phyloP scores from a whole-genome alignment of 2,888 invertebrate genomes.

The Pyrrhia umbra region DNA sequence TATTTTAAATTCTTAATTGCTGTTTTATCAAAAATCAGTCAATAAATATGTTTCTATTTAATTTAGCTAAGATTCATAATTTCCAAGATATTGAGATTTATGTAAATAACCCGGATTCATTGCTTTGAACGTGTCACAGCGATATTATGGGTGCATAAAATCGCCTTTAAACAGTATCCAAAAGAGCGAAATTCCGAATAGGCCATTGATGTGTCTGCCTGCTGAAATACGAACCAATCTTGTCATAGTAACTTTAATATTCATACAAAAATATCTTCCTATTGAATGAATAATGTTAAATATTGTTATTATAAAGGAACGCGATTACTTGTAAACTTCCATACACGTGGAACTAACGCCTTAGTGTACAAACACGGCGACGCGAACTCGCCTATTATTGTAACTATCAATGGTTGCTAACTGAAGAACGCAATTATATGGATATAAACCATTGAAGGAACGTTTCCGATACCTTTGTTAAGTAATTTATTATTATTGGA shows the following conservation, averaged over 20 bases:
- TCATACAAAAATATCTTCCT: conserved; percentile 21
- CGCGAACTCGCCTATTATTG: conserved; percentile 7
- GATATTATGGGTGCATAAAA: not conserved
- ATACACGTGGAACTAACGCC: conserved; percentile 54
- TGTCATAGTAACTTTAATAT: conserved; percentile 14
- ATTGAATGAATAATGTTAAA: conserved; percentile 44
- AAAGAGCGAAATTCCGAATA: no score
- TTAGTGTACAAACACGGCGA: conserved; percentile 39
- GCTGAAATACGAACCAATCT: no score
- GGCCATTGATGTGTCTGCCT: no score
- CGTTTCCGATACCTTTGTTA: not conserved
- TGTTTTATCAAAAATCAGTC: not conserved
- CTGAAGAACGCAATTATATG: conserved; percentile 11
- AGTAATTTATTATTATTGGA: not conserved
- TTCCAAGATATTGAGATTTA: not conserved
- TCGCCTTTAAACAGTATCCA: no score
- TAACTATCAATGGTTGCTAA: conserved; percentile 21
- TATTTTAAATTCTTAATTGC: not conserved
- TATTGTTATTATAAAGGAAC: conserved; percentile 36
- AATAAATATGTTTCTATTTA: not conserved
- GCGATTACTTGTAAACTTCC: conserved; percentile 54
- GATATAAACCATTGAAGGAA: not conserved
- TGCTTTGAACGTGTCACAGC: not conserved
- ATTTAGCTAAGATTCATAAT: not conserved
- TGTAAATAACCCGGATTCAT: conserved; percentile 1